Conservation (phyloP, 1,140 invertebrate species). For the Grapholita molesta region DNA sequence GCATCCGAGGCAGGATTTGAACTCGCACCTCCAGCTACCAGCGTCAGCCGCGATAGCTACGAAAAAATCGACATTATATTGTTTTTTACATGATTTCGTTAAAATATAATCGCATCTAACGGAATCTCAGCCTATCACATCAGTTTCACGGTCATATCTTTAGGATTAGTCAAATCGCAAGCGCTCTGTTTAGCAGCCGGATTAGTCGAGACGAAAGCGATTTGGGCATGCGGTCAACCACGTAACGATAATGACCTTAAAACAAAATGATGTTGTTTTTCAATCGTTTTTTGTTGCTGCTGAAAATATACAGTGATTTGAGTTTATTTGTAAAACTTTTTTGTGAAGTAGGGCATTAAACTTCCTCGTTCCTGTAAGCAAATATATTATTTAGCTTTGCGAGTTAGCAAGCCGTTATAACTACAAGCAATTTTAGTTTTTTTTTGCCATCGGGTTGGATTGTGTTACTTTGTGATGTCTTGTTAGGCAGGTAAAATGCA, state of each 20-base stretch:
- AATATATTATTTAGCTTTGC: no score
- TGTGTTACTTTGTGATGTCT: no score
- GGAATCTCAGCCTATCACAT: background rate
- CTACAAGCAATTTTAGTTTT: no score
- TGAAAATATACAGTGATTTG: background rate
- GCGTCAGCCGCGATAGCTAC: no score
- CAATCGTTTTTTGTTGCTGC: background rate
- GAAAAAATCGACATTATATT: no score
- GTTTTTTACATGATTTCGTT: background rate
- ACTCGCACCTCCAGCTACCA: no score
- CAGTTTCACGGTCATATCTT: constrained; percentile 4
- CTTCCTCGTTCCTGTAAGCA: background rate
- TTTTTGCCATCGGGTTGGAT: no score
- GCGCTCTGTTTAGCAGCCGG: constrained; percentile 2
- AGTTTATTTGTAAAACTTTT: background rate
- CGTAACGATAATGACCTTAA: constrained; percentile 21
- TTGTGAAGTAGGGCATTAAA: background rate
- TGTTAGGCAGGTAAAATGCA: no score
- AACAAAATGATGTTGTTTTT: background rate
- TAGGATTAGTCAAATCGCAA: background rate
- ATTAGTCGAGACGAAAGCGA: constrained; percentile 25
- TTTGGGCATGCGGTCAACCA: constrained; percentile 26
- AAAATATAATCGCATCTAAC: background rate
- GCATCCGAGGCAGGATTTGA: no score
- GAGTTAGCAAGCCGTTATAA: no score